These are phyloP conservation scores for Falcaria lacertinaria DNA, from an alignment of 2,888 invertebrate genomes.

Conservation along the genomic window DNA sequence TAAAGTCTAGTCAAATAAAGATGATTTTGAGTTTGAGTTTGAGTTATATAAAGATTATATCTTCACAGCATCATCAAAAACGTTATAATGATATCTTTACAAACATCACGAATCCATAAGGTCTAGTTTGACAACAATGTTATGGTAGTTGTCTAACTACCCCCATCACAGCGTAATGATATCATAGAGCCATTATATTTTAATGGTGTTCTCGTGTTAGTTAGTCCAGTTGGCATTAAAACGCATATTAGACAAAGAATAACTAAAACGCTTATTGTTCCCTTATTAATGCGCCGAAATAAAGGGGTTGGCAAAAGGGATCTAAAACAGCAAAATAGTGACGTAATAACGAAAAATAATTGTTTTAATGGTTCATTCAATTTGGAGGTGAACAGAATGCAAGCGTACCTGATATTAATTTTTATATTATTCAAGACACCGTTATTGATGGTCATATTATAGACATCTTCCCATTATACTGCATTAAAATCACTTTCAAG, in stretches of 20 bases:
- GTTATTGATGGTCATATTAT: too few species aligned
- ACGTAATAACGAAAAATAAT: neutral
- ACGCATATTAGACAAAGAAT: neutral
- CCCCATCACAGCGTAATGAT: neutral
- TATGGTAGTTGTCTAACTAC: neutral
- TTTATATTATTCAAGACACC: too few species aligned
- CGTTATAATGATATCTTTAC: neutral
- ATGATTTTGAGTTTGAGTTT: too few species aligned
- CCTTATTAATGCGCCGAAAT: neutral
- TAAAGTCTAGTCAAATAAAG: too few species aligned
- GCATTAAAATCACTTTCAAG: too few species aligned
- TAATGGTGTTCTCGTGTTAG: constrained; percentile 9
- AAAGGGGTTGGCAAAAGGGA: neutral
- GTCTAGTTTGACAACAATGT: neutral
- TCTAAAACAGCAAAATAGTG: neutral
- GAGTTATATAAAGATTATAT: too few species aligned
- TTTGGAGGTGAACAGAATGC: too few species aligned
- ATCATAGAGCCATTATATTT: constrained; percentile 4
- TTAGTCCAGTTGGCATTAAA: constrained; percentile 1
- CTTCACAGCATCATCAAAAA: too few species aligned
- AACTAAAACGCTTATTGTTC: neutral
- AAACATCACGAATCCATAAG: neutral
- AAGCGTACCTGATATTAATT: too few species aligned
- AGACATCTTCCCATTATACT: too few species aligned
- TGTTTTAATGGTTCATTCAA: neutral